These are phyloP conservation scores for Crepidodera aurea DNA, from an alignment of 2,888 invertebrate species.

Conservation along the genomic window DNA sequence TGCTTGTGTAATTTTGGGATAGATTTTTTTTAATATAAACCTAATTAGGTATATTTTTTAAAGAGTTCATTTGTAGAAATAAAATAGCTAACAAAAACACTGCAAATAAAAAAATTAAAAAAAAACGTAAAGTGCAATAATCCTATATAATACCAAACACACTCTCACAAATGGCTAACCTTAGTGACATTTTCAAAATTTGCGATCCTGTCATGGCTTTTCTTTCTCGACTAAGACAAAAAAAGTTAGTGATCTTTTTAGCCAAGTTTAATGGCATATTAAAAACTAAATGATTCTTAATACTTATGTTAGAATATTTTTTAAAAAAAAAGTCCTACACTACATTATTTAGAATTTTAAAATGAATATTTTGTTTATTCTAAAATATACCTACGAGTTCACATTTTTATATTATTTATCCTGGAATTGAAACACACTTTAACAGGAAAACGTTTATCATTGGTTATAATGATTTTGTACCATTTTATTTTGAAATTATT, in stretches of 20 bases:
- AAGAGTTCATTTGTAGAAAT: neutral
- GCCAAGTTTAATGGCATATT: neutral
- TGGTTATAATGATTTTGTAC: too few species aligned
- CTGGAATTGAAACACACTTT: too few species aligned
- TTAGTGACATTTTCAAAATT: conserved; percentile 81
- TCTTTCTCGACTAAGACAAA: conserved; percentile 55
- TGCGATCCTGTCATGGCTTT: conserved; percentile 73
- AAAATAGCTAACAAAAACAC: conserved; percentile 11
- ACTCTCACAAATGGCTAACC: conserved; percentile 59
- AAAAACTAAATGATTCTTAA: too few species aligned
- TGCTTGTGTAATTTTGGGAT: too few species aligned
- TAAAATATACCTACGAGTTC: too few species aligned
- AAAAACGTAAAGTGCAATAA: conserved; percentile 13
- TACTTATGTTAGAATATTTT: too few species aligned
- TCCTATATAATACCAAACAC: conserved; percentile 12
- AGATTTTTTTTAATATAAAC: neutral
- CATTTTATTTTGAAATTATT: too few species aligned
- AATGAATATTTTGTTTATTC: too few species aligned
- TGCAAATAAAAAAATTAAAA: conserved; percentile 19
- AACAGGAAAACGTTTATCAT: too few species aligned
- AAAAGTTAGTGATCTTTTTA: conserved; percentile 27
- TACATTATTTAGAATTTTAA: too few species aligned
- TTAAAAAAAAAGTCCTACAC: too few species aligned
- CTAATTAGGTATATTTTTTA: neutral
- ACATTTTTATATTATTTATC: too few species aligned